Conservation (phyloP, 2,113 vertebrate genomes). For the Speoplatyrhinus poulsoni region DNA sequence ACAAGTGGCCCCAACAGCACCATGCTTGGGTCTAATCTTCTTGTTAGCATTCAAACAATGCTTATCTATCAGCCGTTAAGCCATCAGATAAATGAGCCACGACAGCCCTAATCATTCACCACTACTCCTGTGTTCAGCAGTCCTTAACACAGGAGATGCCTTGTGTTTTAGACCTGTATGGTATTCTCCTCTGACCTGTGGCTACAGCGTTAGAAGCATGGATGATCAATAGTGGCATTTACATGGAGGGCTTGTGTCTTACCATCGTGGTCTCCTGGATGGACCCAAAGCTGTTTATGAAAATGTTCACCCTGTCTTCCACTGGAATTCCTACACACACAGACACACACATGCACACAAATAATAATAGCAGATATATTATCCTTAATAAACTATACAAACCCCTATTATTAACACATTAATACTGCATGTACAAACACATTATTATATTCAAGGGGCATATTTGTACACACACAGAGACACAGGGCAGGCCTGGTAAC, state of each 20-base stretch:
- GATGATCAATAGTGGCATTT: conserved; percentile 26
- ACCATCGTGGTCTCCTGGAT: conserved; percentile 99
- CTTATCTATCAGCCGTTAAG: conserved; percentile 62
- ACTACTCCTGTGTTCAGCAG: conserved; percentile 37
- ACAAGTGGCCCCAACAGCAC: conserved; percentile 10
- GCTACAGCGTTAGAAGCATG: conserved; percentile 14
- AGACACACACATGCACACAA: neutral
- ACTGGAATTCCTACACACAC: conserved; percentile 88
- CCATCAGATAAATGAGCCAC: conserved; percentile 60
- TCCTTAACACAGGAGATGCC: conserved; percentile 14
- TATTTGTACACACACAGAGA: neutral
- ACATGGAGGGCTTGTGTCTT: conserved; percentile 54
- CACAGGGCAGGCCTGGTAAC: conserved; percentile 13
- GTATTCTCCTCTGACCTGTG: neutral
- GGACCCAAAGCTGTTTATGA: conserved; percentile 99
- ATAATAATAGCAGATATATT: no score
- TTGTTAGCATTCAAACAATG: conserved; percentile 47
- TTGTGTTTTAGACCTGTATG: neutral
- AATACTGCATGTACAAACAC: no score
- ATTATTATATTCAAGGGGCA: no score
- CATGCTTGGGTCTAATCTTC: conserved; percentile 32
- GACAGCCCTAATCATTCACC: conserved; percentile 45
- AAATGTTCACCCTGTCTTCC: conserved; percentile 97
- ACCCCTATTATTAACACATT: no score
- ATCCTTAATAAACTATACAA: no score